Percentiles rank a stretch among this genome's conserved stretches.
phyloP scores from a whole-genome alignment of 2,113 vertebrate species.

The Microcebus ravelobensis region DNA sequence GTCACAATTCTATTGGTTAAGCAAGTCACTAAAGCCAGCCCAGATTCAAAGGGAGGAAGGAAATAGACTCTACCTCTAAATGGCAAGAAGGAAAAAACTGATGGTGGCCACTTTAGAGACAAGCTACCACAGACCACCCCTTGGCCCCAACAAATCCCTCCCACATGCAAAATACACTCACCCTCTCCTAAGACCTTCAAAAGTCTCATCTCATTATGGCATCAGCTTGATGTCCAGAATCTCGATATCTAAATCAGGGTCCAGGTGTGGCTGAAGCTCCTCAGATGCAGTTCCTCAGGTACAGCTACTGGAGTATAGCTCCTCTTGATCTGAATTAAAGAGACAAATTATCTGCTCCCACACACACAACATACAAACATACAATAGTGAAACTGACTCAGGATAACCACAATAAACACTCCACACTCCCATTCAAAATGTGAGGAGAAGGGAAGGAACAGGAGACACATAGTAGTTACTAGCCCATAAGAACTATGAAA shows the following conservation, averaged over 20 bases:
- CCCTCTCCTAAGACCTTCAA: slow-evolving; percentile 81
- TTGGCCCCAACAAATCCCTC: slow-evolving; percentile 67
- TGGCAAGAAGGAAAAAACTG: slow-evolving; percentile 35
- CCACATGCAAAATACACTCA: slow-evolving; percentile 80
- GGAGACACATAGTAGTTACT: neutral
- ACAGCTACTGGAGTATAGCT: slow-evolving; percentile 75
- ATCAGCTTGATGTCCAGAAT: slow-evolving; percentile 79
- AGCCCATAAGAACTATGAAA: slow-evolving; percentile 33
- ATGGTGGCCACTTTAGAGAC: slow-evolving; percentile 16
- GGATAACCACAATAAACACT: slow-evolving; percentile 46
- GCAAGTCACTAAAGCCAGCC: slow-evolving; percentile 48
- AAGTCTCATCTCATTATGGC: slow-evolving; percentile 77
- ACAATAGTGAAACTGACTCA: slow-evolving; percentile 56
- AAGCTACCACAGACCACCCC: slow-evolving; percentile 63
- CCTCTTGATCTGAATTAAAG: slow-evolving; percentile 80
- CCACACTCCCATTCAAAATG: slow-evolving; percentile 54
- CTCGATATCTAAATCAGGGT: slow-evolving; percentile 77
- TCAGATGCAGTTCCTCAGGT: slow-evolving; percentile 76
- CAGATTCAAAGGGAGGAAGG: slow-evolving; percentile 53
- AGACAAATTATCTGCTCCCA: slow-evolving; percentile 81
- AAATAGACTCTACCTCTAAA: slow-evolving; percentile 43
- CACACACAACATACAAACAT: slow-evolving; percentile 67
- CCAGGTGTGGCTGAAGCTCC: slow-evolving; percentile 70
- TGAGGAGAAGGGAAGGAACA: slow-evolving; percentile 32
- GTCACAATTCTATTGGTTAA: slow-evolving; percentile 14